These are phyloP conservation scores for Panzeria rudis DNA, from an alignment of 2,888 invertebrate species.

Conservation along the genomic window DNA sequence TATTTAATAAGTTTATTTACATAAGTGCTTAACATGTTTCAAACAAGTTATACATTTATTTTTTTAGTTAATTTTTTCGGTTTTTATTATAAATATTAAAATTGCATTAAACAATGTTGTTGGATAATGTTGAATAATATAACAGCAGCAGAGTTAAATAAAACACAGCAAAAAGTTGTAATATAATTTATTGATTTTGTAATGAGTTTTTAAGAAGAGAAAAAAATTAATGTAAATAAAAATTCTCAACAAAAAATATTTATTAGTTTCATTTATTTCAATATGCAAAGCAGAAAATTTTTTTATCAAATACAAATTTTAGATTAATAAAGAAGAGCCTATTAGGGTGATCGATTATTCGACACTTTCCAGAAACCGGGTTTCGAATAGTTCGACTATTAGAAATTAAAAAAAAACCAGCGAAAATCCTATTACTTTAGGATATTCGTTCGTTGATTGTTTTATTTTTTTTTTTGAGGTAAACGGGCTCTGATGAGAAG, in stretches of 20 bases:
- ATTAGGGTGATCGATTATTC: too few species aligned
- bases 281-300: background rate
- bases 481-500: too few species aligned
- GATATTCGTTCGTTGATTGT: too few species aligned
- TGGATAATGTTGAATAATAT: slow-evolving; percentile 26
- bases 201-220: slow-evolving; percentile 44
- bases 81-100: slow-evolving; percentile 30
- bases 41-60: slow-evolving; percentile 57
- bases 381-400: too few species aligned
- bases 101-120: slow-evolving; percentile 51
- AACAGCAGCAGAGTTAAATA: slow-evolving; percentile 23
- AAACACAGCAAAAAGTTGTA: slow-evolving; percentile 36
- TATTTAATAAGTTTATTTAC: slow-evolving; percentile 32
- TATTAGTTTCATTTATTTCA: slow-evolving; percentile 20
- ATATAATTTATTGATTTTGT: slow-evolving; percentile 53
- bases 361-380: too few species aligned
- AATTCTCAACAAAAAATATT: slow-evolving; percentile 42
- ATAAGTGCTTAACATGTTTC: slow-evolving; percentile 32
- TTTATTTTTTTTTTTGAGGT: too few species aligned
- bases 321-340: too few species aligned
- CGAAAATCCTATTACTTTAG: too few species aligned
- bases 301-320: too few species aligned
- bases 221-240: slow-evolving; percentile 44
- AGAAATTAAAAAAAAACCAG: too few species aligned
- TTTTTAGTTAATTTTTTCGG: slow-evolving; percentile 16